These are phyloP conservation scores for Augochlorella aurata DNA, from an alignment of 2,888 invertebrate genomes.

Conservation along the genomic window DNA sequence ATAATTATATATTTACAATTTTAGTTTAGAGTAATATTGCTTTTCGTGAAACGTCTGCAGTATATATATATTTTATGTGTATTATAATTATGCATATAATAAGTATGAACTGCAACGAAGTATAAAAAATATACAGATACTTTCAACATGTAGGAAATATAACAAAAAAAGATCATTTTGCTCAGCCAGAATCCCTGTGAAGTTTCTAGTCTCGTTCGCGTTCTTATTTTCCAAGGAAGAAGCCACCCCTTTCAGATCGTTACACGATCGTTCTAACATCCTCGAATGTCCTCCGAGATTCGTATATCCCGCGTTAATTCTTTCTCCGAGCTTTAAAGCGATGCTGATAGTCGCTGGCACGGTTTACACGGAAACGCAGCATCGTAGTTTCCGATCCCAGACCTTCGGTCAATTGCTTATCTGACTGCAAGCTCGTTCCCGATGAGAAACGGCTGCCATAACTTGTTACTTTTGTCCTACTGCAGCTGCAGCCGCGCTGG, in stretches of 20 bases:
- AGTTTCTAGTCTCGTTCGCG: slow-evolving; percentile 27
- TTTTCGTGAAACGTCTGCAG: too few species aligned
- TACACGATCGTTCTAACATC: slow-evolving; percentile 26
- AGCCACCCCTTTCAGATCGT: slow-evolving; percentile 37
- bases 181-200: too few species aligned
- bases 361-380: slow-evolving; percentile 25
- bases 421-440: not conserved
- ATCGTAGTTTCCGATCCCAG: slow-evolving; percentile 1
- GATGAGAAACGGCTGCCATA: not conserved
- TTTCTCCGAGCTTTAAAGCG: slow-evolving; percentile 5
- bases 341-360: slow-evolving; percentile 9
- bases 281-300: slow-evolving; percentile 27
- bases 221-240: slow-evolving; percentile 40
- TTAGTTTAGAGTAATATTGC: too few species aligned
- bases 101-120: too few species aligned
- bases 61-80: too few species aligned
- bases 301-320: slow-evolving; percentile 43
- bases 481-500: too few species aligned
- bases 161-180: too few species aligned
- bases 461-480: not conserved
- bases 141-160: too few species aligned
- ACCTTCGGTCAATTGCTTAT: not conserved
- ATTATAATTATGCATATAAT: too few species aligned
- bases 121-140: too few species aligned
- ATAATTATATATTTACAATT: too few species aligned